Percentiles rank a stretch among this genome's conserved stretches.
Evolutionary conservation across 2,888 invertebrate genomes (phyloP).

Genomic region (Syrista parreyssii): DNA sequence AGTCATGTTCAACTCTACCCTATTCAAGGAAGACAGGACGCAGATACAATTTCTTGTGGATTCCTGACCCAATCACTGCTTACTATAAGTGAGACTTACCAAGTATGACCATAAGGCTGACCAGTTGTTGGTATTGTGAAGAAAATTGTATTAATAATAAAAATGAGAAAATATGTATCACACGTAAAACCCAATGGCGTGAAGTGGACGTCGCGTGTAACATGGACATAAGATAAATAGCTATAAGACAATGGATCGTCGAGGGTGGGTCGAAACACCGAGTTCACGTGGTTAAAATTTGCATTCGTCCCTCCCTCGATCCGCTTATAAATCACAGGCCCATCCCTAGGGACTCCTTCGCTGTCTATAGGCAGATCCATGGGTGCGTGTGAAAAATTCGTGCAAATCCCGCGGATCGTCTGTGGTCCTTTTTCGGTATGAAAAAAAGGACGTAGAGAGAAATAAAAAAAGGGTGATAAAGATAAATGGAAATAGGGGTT

Average conservation of each 20-base stretch:
- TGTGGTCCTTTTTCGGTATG: conserved; percentile 20
- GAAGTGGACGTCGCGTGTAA: neutral
- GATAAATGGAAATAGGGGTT: neutral
- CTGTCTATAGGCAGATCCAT: neutral
- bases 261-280: conserved; percentile 39
- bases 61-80: neutral
- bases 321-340: conserved; percentile 58
- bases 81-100: neutral
- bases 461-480: neutral
- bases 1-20: neutral
- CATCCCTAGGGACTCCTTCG: neutral
- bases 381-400: conserved; percentile 17
- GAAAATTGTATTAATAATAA: neutral
- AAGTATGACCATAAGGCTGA: too few species aligned
- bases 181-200: neutral
- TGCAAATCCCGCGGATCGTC: conserved; percentile 26
- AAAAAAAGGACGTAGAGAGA: neutral
- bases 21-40: neutral
- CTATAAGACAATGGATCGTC: conserved; percentile 54
- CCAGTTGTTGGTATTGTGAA: too few species aligned
- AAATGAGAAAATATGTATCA: neutral
- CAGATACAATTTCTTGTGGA: neutral
- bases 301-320: conserved; percentile 54
- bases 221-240: conserved; percentile 51
- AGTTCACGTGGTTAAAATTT: conserved; percentile 59